Percentiles rank a stretch among this genome's conserved stretches.
Evolutionary conservation across 2,888 invertebrate genomes (phyloP).

Genomic region (Apomyelois bistriatella): DNA sequence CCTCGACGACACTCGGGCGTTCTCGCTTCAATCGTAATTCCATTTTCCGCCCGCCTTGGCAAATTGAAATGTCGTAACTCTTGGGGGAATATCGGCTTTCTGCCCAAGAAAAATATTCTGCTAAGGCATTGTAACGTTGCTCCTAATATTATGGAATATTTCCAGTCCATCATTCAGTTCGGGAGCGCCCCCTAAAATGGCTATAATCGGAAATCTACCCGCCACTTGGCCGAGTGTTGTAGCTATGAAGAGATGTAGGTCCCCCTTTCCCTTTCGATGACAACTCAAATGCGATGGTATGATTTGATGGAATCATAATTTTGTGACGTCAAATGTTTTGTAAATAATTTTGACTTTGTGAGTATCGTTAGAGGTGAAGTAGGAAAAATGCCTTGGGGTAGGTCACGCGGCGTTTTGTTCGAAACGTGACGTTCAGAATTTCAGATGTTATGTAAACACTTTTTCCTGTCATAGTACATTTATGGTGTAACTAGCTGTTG

Average conservation of each 20-base stretch:
- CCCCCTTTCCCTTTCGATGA: slow-evolving; percentile 46
- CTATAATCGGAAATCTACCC: slow-evolving; percentile 62
- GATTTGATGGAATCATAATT: slow-evolving; percentile 18
- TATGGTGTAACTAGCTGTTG: too few relatives aligned
- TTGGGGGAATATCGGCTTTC: slow-evolving; percentile 80
- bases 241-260: slow-evolving; percentile 31
- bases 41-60: slow-evolving; percentile 81
- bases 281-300: slow-evolving; percentile 25
- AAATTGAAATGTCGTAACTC: slow-evolving; percentile 82
- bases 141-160: slow-evolving; percentile 75
- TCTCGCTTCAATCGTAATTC: slow-evolving; percentile 80
- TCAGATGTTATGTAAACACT: neutral
- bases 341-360: neutral
- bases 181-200: slow-evolving; percentile 62
- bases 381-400: slow-evolving; percentile 12
- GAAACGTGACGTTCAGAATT: too few relatives aligned
- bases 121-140: slow-evolving; percentile 75
- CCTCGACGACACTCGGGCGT: slow-evolving; percentile 56
- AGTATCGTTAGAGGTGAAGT: neutral
- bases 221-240: slow-evolving; percentile 52
- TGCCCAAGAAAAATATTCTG: slow-evolving; percentile 77
- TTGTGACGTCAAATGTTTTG: slow-evolving; percentile 14
- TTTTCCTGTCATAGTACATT: neutral
- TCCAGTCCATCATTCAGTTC: slow-evolving; percentile 69
- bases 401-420: slow-evolving; percentile 8